Base-by-base conservation (phyloP, 2,113 vertebrate genomes). In the Ceyx melanurus region DNA sequence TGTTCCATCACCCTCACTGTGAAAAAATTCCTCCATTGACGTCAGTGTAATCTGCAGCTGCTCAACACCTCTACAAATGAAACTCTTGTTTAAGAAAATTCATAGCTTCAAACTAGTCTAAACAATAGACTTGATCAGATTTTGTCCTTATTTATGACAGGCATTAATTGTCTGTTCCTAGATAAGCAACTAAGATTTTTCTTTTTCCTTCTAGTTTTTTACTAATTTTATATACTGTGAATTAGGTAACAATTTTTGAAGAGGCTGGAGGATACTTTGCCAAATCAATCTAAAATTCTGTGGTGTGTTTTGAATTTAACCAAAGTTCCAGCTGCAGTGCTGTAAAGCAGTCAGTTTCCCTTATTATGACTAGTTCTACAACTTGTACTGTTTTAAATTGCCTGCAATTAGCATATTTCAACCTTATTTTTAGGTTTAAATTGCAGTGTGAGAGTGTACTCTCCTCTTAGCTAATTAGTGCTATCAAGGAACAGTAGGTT, bases 401-500 rank as follows among this genome's bases (percentile, higher is more conserved):
- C 98, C 98, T 98, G 98, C 98, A 98, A 98, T 99, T 99, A 98
- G 98, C 98, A 99, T 99, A 98, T 98, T 98, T 98, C 97, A 97
- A 91, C 98, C 98, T 98, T 98, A 98, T 99, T 99, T 99, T 99
- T 99, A 98, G 98, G 98, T 98, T 98, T 97, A 98, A 99, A 99
- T 98, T 98, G 98, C 98, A 98, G 98, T 98, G 98, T 98, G 97
- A 98, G 98, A 98, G 98, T 98, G 96, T 98, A 98, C 98, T 98
- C 98, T 98, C 97, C 98, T 98, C 97, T 98, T 98, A 96, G 98
- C 98, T 99, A 99, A 99, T 99, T 99, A 99, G 98, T 98, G 98
- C 98, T 99, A 99, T 99, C 98, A 98, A 98, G 98, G 98, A 99
- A 98, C 98, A 98, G 97, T 98, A 98, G 98, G 98, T 99, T 98